A percentile compares a stretch with the other conserved stretches of the same genome.
Evolutionary conservation across 1,140 invertebrate species (phyloP).

Genomic region (Atta texana): DNA sequence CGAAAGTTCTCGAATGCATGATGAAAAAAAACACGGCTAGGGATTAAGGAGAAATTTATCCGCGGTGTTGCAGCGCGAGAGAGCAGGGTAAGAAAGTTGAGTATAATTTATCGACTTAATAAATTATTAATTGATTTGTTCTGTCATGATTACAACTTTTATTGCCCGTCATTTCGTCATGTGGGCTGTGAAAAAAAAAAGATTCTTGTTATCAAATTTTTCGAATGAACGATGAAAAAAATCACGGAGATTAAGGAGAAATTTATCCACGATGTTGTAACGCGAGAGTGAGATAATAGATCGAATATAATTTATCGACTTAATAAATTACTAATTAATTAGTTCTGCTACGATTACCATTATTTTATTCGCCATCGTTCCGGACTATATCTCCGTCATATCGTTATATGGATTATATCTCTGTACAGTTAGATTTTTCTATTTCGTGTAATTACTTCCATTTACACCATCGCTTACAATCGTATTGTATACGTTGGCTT

Average conservation of each 20-base stretch:
- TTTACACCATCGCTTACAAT: constrained; percentile 37
- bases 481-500: constrained; percentile 51
- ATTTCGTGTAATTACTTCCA: constrained; percentile 46
- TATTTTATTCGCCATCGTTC: background rate
- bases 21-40: background rate
- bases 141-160: background rate
- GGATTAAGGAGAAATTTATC: constrained; percentile 39
- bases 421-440: background rate
- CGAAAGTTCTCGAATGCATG: constrained; percentile 37
- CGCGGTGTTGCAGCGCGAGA: background rate
- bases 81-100: background rate
- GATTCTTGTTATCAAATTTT: constrained; percentile 49
- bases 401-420: background rate
- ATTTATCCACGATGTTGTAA: constrained; percentile 5
- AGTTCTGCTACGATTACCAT: background rate
- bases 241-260: constrained; percentile 15
- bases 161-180: background rate
- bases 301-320: background rate
- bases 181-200: background rate
- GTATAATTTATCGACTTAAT: background rate
- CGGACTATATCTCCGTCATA: background rate
- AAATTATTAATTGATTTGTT: constrained; percentile 28
- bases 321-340: constrained; percentile 33
- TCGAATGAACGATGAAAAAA: background rate
- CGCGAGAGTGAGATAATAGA: background rate